These are phyloP conservation scores for Cetonia aurata DNA, from an alignment of 2,888 invertebrate species.

Conservation along the genomic window DNA sequence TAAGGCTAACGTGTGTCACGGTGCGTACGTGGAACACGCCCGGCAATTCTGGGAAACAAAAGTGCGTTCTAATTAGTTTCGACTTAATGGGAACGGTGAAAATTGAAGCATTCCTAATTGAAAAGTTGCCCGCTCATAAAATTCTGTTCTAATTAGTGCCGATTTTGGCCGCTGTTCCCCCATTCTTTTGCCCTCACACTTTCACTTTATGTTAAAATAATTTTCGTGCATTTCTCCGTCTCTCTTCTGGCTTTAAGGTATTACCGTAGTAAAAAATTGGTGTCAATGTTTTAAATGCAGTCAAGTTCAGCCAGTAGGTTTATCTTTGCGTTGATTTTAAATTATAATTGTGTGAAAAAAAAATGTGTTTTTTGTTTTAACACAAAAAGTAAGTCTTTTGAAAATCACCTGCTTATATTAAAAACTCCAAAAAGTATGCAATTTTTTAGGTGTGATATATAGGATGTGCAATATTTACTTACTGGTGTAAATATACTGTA, in stretches of 20 bases:
- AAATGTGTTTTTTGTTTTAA: too few relatives aligned
- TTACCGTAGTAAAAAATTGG: constrained; percentile 31
- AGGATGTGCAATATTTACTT: too few relatives aligned
- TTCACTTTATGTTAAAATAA: background rate
- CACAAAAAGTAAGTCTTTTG: too few relatives aligned
- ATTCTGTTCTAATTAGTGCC: constrained; percentile 33
- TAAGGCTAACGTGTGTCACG: constrained; percentile 51
- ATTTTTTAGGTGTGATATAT: too few relatives aligned
- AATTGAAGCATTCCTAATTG: constrained; percentile 40
- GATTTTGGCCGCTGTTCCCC: background rate
- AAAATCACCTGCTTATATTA: too few relatives aligned
- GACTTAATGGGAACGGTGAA: constrained; percentile 28
- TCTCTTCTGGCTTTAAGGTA: constrained; percentile 9
- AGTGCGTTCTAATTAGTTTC: constrained; percentile 29
- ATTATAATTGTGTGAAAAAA: too few relatives aligned
- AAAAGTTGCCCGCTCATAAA: constrained; percentile 33
- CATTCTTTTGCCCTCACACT: background rate
- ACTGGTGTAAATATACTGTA: too few relatives aligned
- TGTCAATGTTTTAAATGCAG: background rate
- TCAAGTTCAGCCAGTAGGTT: too few relatives aligned
- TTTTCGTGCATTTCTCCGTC: background rate
- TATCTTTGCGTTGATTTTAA: too few relatives aligned
- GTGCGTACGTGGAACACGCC: constrained; percentile 51
- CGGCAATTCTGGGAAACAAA: constrained; percentile 48
- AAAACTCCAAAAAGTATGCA: too few relatives aligned